These are phyloP conservation scores for Pempheris klunzingeri DNA, from an alignment of 2,797 vertebrate species.

Conservation along the genomic window DNA sequence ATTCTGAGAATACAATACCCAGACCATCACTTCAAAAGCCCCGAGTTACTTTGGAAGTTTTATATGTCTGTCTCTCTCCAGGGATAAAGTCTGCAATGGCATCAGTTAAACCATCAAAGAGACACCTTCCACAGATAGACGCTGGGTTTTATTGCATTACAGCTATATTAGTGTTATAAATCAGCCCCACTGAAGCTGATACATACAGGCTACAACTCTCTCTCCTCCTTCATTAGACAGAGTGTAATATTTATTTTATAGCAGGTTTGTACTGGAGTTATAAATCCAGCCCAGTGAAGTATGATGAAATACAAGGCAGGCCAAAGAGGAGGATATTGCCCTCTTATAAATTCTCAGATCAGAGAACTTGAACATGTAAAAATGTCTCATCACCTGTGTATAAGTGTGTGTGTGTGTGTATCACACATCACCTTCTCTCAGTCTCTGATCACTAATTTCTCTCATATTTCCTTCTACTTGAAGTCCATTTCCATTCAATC, in stretches of 20 bases:
- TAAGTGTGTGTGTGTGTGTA: neutral
- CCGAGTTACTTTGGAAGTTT: slow-evolving; percentile 21
- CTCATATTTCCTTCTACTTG: neutral
- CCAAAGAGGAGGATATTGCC: slow-evolving; percentile 49
- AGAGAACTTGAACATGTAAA: slow-evolving; percentile 42
- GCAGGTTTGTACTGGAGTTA: slow-evolving; percentile 56
- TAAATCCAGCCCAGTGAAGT: slow-evolving; percentile 55
- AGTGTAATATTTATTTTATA: slow-evolving; percentile 64
- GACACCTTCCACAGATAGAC: slow-evolving; percentile 44
- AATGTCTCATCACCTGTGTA: slow-evolving; percentile 25
- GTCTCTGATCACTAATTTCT: neutral
- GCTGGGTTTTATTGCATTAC: slow-evolving; percentile 49
- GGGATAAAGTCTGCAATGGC: slow-evolving; percentile 32
- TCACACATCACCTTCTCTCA: neutral
- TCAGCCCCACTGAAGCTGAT: slow-evolving; percentile 37
- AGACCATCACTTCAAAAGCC: slow-evolving; percentile 20
- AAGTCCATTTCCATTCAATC: neutral
- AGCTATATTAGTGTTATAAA: slow-evolving; percentile 56
- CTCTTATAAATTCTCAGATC: slow-evolving; percentile 59
- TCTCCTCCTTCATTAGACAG: slow-evolving; percentile 41
- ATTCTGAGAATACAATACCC: slow-evolving; percentile 2
- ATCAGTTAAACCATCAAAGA: slow-evolving; percentile 55
- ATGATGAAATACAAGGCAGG: slow-evolving; percentile 42
- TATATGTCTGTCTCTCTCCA: slow-evolving; percentile 23
- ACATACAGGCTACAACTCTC: slow-evolving; percentile 35